phyloP scores from a whole-genome alignment of 2,113 vertebrate genomes.

The Sinocyclocheilus rhinocerous region DNA sequence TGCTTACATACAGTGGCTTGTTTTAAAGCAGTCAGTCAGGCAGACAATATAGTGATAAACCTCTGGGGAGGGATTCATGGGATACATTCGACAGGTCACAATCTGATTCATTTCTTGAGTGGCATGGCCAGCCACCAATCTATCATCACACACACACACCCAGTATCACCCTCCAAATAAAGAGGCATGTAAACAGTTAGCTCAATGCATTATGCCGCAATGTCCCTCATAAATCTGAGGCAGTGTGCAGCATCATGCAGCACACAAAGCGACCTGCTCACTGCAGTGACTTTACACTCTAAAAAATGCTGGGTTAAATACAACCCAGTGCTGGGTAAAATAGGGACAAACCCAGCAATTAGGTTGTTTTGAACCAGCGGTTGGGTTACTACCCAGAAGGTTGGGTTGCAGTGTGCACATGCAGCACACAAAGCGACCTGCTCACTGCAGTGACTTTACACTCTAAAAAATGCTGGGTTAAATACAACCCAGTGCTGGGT shows the following conservation, averaged over 20 bases:
- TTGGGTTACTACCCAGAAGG: no score
- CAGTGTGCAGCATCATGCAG: slow-evolving; percentile 19
- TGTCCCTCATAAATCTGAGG: slow-evolving; percentile 54
- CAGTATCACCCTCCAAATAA: slow-evolving; percentile 26
- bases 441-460: no score
- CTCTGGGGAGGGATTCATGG: not conserved
- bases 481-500: no score
- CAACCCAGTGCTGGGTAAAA: no score
- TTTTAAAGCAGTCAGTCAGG: not conserved
- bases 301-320: no score
- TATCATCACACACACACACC: slow-evolving; percentile 16
- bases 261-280: slow-evolving; percentile 34
- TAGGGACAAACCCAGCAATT: no score
- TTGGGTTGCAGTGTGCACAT: no score
- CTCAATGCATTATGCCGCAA: slow-evolving; percentile 54
- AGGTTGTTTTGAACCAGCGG: no score
- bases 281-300: slow-evolving; percentile 48
- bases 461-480: no score
- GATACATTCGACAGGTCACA: slow-evolving; percentile 10
- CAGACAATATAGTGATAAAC: slow-evolving; percentile 3
- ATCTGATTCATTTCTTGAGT: slow-evolving; percentile 34
- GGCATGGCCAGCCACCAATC: slow-evolving; percentile 14
- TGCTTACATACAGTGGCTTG: not conserved
- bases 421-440: no score
- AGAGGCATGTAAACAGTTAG: slow-evolving; percentile 23